Conservation (phyloP, 2,888 invertebrate species). For the Tridacna gigas region DNA sequence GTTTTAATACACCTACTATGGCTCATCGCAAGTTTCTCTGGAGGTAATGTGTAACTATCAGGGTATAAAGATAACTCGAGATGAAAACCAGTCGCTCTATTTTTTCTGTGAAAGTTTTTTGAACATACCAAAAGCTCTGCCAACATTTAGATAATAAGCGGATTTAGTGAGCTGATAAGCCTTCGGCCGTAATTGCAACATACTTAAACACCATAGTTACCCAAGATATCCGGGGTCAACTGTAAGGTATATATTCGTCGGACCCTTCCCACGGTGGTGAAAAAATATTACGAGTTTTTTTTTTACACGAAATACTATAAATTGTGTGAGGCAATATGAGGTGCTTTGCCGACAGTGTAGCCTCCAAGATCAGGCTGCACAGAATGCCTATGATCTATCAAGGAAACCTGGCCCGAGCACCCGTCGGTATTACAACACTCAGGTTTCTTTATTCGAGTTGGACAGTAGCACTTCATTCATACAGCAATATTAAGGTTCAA, state of each 20-base stretch:
- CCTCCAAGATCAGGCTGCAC: too few relatives aligned
- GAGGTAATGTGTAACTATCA: too few relatives aligned
- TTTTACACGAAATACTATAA: background rate
- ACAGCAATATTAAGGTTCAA: too few relatives aligned
- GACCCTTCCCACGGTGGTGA: background rate
- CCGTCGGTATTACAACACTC: too few relatives aligned
- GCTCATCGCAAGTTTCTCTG: too few relatives aligned
- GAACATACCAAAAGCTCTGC: background rate
- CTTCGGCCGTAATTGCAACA: constrained; percentile 23
- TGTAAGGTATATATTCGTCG: background rate
- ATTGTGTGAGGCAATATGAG: background rate
- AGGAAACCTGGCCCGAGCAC: too few relatives aligned
- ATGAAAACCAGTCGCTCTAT: constrained; percentile 8
- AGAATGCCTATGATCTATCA: too few relatives aligned
- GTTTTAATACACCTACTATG: too few relatives aligned
- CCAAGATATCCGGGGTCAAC: constrained; percentile 8
- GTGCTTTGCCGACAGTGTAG: background rate
- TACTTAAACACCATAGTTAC: constrained; percentile 21
- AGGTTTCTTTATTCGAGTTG: too few relatives aligned
- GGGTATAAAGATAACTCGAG: background rate
- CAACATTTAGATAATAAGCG: constrained; percentile 11
- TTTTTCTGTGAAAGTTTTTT: constrained; percentile 14
- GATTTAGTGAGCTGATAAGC: constrained; percentile 24
- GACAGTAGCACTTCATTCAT: too few relatives aligned
- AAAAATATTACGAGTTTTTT: background rate